Conservation (phyloP, 53 echinoderm and acorn worm species). For the Echinometra lucunter region DNA sequence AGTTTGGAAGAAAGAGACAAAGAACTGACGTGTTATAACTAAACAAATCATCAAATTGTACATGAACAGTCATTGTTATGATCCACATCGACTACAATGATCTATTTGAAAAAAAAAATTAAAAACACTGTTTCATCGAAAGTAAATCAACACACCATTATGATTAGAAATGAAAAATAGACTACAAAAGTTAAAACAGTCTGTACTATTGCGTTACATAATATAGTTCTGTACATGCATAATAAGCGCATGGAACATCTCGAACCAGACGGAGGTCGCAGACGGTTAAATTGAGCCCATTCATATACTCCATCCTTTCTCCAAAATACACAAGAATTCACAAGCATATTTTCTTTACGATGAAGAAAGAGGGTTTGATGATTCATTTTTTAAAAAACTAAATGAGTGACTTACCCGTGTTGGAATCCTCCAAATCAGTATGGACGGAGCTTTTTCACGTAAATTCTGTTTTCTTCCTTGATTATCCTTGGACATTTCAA, state of each 20-base stretch:
- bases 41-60: neutral
- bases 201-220: neutral
- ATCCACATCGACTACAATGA: neutral
- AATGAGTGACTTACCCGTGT: neutral
- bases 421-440: neutral
- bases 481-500: neutral
- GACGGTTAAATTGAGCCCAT: neutral
- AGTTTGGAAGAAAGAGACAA: neutral
- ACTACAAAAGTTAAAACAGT: neutral
- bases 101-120: neutral
- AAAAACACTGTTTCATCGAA: neutral
- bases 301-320: neutral
- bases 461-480: neutral
- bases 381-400: neutral
- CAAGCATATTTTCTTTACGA: neutral
- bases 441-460: neutral
- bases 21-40: no score
- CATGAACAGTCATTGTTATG: neutral
- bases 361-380: neutral
- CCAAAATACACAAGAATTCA: neutral
- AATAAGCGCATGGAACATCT: neutral
- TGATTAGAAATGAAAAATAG: neutral
- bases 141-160: neutral
- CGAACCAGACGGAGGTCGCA: conserved; percentile 2
- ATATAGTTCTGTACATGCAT: neutral